A percentile compares a stretch with the other conserved stretches of the same genome.
Evolutionary conservation across 2,113 vertebrate species (phyloP).

Genomic region (Quiscalus mexicanus): DNA sequence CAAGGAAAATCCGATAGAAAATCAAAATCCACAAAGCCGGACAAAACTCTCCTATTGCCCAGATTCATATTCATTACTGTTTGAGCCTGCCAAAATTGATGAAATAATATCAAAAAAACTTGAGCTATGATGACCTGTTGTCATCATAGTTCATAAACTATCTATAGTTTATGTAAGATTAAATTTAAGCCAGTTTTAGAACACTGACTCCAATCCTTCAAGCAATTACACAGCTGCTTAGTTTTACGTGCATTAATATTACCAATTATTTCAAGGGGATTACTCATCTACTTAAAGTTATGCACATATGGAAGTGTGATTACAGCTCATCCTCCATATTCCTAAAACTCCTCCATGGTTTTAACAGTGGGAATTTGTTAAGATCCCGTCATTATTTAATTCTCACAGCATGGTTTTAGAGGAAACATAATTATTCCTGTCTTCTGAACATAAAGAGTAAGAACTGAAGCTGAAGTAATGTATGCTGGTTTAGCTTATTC

Average conservation of each 20-base stretch:
- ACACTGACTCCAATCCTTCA: background rate
- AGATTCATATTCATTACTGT: background rate
- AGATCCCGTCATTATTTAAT: slow-evolving; percentile 30
- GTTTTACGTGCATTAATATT: slow-evolving; percentile 7
- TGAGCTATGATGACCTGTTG: background rate
- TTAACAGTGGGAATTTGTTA: slow-evolving; percentile 15
- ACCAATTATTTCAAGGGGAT: slow-evolving; percentile 18
- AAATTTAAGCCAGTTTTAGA: slow-evolving; percentile 1
- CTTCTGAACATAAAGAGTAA: background rate
- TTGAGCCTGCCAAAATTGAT: background rate
- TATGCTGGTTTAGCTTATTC: background rate
- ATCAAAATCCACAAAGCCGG: background rate
- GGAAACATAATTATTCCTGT: slow-evolving; percentile 14
- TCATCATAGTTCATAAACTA: background rate
- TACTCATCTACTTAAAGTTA: slow-evolving; percentile 27
- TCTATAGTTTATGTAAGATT: background rate
- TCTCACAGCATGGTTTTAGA: background rate
- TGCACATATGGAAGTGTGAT: background rate
- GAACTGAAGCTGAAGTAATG: background rate
- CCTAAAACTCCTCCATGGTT: background rate
- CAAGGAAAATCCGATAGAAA: background rate
- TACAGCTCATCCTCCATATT: background rate
- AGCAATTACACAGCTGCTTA: slow-evolving; percentile 47
- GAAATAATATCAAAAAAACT: background rate
- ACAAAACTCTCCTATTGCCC: background rate